phyloP scores from a whole-genome alignment of 2,888 invertebrate genomes.

The Euspilapteryx auroguttella region DNA sequence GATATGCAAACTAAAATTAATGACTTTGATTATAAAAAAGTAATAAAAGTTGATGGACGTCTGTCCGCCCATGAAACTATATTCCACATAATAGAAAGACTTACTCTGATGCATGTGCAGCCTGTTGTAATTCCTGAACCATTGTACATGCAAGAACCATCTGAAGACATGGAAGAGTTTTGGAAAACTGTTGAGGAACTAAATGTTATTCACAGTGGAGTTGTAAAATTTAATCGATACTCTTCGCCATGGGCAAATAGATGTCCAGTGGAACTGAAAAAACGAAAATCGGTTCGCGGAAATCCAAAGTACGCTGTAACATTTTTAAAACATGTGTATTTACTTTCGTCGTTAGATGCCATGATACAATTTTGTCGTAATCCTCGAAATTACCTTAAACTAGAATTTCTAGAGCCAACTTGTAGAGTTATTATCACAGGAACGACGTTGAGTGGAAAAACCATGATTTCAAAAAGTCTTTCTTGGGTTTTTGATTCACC shows the following conservation, averaged over 20 bases:
- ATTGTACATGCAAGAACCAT: slow-evolving; percentile 28
- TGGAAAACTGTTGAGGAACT: slow-evolving; percentile 28
- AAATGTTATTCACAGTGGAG: slow-evolving; percentile 20
- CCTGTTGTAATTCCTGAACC: slow-evolving; percentile 37
- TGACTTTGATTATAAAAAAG: slow-evolving; percentile 50
- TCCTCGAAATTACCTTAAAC: slow-evolving; percentile 62
- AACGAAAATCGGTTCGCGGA: slow-evolving; percentile 52
- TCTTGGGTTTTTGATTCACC: slow-evolving; percentile 50
- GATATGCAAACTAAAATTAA: slow-evolving; percentile 51
- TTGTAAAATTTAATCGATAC: slow-evolving; percentile 24
- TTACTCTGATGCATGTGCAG: slow-evolving; percentile 24
- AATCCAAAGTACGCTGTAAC: slow-evolving; percentile 54
- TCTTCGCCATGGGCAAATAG: slow-evolving; percentile 61
- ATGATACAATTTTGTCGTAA: slow-evolving; percentile 60
- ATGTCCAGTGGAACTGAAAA: slow-evolving; percentile 66
- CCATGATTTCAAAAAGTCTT: slow-evolving; percentile 55
- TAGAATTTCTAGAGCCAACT: slow-evolving; percentile 58
- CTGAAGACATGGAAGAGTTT: slow-evolving; percentile 39
- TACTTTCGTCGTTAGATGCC: slow-evolving; percentile 53
- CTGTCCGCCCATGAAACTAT: slow-evolving; percentile 44
- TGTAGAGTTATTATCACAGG: slow-evolving; percentile 65
- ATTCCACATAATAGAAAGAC: slow-evolving; percentile 36
- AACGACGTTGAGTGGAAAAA: slow-evolving; percentile 62
- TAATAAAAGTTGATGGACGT: slow-evolving; percentile 63
- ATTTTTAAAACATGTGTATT: slow-evolving; percentile 65